A percentile compares a stretch with the other conserved stretches of the same genome.
Evolutionary conservation across 2,888 invertebrate genomes (phyloP).

Genomic region (Nezara viridula): DNA sequence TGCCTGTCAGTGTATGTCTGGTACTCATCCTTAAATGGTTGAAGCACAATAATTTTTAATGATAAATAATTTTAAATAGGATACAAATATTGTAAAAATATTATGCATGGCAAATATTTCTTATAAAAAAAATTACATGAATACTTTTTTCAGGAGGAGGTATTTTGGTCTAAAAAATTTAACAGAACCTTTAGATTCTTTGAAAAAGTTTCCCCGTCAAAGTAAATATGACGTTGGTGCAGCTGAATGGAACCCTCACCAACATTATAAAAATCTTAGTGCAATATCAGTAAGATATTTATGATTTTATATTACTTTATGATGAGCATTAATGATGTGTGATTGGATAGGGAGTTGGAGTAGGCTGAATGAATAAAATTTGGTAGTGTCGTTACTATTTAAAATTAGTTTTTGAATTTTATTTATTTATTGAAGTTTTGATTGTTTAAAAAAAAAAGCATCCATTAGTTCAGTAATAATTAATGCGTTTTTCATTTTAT

Average conservation of each 20-base stretch:
- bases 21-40: too few species aligned
- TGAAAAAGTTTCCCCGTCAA: conserved; percentile 86
- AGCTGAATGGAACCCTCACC: conserved; percentile 92
- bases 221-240: conserved; percentile 95
- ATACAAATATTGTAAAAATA: not conserved
- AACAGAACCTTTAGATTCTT: conserved; percentile 77
- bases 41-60: too few species aligned
- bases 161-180: conserved; percentile 86
- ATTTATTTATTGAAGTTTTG: not conserved
- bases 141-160: conserved; percentile 75
- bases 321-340: not conserved
- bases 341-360: not conserved
- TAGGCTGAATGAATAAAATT: not conserved
- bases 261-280: conserved; percentile 83
- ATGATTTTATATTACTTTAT: not conserved
- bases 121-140: too few species aligned
- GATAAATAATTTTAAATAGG: not conserved
- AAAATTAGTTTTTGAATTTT: too few species aligned
- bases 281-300: conserved; percentile 83
- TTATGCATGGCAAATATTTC: not conserved
- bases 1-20: too few species aligned
- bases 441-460: not conserved
- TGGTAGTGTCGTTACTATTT: not conserved
- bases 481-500: too few species aligned
- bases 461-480: too few species aligned